Conservation (phyloP, 2,113 vertebrate species). For the Sylvilagus bachmani region DNA sequence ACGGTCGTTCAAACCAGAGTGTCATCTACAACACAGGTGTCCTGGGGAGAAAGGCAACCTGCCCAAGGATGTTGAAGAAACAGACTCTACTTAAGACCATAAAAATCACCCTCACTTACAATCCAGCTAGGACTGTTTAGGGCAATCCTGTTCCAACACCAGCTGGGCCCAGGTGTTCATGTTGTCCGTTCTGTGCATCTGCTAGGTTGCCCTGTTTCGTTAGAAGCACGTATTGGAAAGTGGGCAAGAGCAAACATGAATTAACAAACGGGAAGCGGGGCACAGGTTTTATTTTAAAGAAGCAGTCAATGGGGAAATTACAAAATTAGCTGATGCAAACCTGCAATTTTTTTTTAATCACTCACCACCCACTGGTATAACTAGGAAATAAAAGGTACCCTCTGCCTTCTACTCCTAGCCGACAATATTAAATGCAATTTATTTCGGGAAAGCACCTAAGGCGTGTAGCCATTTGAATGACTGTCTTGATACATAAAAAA, state of each 20-base stretch:
- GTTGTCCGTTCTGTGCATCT: fast-evolving
- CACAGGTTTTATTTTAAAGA: neutral
- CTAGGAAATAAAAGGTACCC: neutral
- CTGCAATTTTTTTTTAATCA: too few relatives aligned
- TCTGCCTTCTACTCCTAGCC: neutral
- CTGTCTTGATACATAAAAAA: conserved; percentile 35
- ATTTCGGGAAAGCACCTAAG: conserved; percentile 55
- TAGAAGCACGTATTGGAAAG: neutral
- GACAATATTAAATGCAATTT: neutral
- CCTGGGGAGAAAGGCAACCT: neutral
- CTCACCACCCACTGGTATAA: neutral
- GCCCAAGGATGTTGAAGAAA: neutral
- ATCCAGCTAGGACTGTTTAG: neutral
- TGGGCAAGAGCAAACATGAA: neutral
- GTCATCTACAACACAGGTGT: neutral
- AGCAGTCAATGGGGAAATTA: conserved; percentile 2
- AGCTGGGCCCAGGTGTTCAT: fast-evolving
- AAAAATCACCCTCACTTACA: neutral
- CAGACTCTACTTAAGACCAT: neutral
- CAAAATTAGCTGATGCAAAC: neutral
- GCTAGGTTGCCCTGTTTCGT: neutral
- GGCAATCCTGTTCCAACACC: neutral
- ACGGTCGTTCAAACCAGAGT: neutral
- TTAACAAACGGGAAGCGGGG: neutral
- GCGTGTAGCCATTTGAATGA: neutral